Base-by-base conservation (phyloP, 1,140 invertebrate species). In the Atopsyche davidsoni region DNA sequence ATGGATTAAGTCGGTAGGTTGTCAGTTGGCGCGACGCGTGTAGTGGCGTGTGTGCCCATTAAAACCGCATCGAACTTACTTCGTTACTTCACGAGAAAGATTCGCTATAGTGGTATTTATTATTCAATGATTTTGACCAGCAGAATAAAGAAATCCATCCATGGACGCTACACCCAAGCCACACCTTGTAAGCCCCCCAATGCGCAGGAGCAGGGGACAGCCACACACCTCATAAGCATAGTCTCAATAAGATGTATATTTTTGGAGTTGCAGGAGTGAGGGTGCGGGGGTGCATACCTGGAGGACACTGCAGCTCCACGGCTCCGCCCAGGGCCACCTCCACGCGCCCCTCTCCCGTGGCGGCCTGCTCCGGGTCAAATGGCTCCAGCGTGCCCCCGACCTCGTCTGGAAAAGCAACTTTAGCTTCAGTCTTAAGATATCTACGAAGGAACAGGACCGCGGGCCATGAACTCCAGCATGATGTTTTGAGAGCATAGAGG, bases 321-420 rank as follows among this genome's bases (percentile, higher is more conserved):
- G 86, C 86, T 7, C 87, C 88, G 19, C 89, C 89, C 14, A 92
- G 75, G 34, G 84, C 83, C 10, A 90, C 87, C 59, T 91, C 86
- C 13, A 71, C 67, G 17, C 65, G 65, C 47, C 69, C 67, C 31
- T 67, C 67, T 6, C 67, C 64, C 0, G 62, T 62, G 13, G 65
- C 62, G 18, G 68, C 64, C 0, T 56, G 47, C 2, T 57, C 56
- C 0, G 48, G 28, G 21, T 55, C 47, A 1, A 56, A 19, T 18
- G 39, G 16, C 16, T 68, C 62, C 2, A 62, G 62, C 3, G 49
- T 58, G 0, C 63, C 19, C 24, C 64, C 61, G 4, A 51, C 46
- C n/a, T 62, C 59, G 7, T 51, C 46, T 40, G 25, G 25, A 14
- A 42, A 18, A 7, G 31, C 28, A 38, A 9, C 36, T 2, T 11